Evolutionary conservation across 2,888 invertebrate species (phyloP), one percentile per base, ranked within the genome.

Genomic region (Ochropacha duplaris): DNA sequence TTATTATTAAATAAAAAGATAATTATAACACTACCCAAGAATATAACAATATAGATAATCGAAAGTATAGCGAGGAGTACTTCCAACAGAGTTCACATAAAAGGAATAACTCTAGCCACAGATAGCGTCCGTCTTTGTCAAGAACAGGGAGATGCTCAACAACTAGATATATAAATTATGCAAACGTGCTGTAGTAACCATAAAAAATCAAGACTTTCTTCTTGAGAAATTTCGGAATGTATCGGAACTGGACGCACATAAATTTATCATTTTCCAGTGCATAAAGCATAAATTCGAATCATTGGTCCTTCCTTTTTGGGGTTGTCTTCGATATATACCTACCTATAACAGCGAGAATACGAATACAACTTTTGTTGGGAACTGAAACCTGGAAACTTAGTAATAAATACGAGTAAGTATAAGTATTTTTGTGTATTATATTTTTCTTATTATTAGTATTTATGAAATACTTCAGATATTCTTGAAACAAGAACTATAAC

Each of bases 181-280:
- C 87, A 88, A 89, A 89, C 84, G 85, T 84, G 86, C 74, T 78
- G 79, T 84, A 81, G 78, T 87, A 84, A 86, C 87, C 82, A 84
- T 91, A 89, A 90, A 90, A 84, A 90, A 84, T 84, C 82, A 83
- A 78, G 83, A 80, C 72, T 74, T 77, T 80, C 75, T 81, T 76
- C 77, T 69, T 71, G 65, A 71, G 74, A 83, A 78, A 76, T 71
- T 73, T 72, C 75, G 72, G 69, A 79, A 78, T 83, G 82, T 83
- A 83, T 85, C 73, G 81, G 90, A 90, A 87, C 90, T 90, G 91
- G 90, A 88, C 91, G 77, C 69, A 73, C 84, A 88, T 92, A 91
- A 91, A 92, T 92, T 91, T 92, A 87, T 92, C 80, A 91, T 92
- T 92, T 92, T 92, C 92, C 92, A 86, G 87, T 88, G 90, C 90